Conservation (phyloP, 2,113 vertebrate species). For the Bungarus multicinctus region DNA sequence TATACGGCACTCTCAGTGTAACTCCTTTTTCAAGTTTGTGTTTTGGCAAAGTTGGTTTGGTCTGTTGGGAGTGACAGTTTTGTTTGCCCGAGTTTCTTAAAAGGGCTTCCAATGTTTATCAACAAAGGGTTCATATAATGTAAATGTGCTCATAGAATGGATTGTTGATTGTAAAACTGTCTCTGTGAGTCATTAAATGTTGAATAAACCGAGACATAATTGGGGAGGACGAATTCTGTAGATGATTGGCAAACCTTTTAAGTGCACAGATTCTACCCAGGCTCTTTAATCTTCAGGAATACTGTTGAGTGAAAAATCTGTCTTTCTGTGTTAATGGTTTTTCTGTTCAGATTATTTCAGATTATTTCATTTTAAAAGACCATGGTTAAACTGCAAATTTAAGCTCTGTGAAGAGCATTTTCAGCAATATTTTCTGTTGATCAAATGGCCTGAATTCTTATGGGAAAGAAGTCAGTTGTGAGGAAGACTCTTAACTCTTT, state of each 20-base stretch:
- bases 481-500: background rate
- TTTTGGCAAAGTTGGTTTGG: background rate
- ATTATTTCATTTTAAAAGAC: conserved; percentile 48
- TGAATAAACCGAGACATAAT: conserved; percentile 49
- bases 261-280: conserved; percentile 53
- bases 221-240: conserved; percentile 54
- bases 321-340: conserved; percentile 65
- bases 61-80: background rate
- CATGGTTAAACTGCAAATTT: conserved; percentile 39
- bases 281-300: conserved; percentile 69
- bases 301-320: conserved; percentile 51
- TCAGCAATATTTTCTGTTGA: conserved; percentile 39
- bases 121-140: conserved; percentile 54
- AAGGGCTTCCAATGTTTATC: conserved; percentile 50
- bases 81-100: background rate
- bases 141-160: conserved; percentile 42
- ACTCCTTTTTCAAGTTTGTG: background rate
- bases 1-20: background rate
- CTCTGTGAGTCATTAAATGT: conserved; percentile 49
- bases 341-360: conserved; percentile 44
- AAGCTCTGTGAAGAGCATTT: conserved; percentile 17
- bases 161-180: conserved; percentile 51
- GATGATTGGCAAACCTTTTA: conserved; percentile 45
- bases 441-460: conserved; percentile 37
- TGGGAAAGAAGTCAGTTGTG: background rate